phyloP scores from a whole-genome alignment of 2,888 invertebrate genomes.

The Cremastinae sp. region DNA sequence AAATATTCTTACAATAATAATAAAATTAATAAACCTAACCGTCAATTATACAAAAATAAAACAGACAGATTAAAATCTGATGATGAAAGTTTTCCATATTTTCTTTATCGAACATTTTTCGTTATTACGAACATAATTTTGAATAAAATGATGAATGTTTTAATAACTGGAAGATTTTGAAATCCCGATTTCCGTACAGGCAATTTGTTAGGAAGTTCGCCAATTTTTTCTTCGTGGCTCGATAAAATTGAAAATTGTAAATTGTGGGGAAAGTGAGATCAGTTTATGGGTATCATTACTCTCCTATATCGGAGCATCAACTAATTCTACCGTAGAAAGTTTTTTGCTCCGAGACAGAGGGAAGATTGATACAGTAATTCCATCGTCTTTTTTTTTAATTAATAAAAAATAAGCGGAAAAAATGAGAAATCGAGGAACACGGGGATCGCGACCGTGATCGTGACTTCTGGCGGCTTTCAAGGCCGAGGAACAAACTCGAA shows the following conservation, averaged over 20 bases:
- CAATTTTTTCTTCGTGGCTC: background rate
- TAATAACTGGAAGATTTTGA: no score
- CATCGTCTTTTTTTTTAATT: constrained; percentile 14
- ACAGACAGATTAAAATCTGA: no score
- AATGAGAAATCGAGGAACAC: constrained; percentile 6
- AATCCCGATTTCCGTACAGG: no score
- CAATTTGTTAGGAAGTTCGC: no score
- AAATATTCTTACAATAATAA: no score
- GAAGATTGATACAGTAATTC: constrained; percentile 19
- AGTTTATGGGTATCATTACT: background rate
- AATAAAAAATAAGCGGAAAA: constrained; percentile 18
- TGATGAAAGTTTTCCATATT: no score
- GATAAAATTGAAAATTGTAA: background rate
- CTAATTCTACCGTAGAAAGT: constrained; percentile 35
- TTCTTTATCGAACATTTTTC: no score
- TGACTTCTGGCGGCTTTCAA: constrained; percentile 24
- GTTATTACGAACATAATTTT: no score
- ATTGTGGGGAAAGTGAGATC: background rate
- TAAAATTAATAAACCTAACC: no score
- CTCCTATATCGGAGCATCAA: background rate
- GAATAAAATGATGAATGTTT: no score
- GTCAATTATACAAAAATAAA: no score
- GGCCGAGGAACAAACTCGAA: constrained; percentile 30
- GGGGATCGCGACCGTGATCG: constrained; percentile 17
- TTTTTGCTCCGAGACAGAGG: background rate